phyloP scores from a whole-genome alignment of 2,113 vertebrate species.

The Zosterops japonicus region DNA sequence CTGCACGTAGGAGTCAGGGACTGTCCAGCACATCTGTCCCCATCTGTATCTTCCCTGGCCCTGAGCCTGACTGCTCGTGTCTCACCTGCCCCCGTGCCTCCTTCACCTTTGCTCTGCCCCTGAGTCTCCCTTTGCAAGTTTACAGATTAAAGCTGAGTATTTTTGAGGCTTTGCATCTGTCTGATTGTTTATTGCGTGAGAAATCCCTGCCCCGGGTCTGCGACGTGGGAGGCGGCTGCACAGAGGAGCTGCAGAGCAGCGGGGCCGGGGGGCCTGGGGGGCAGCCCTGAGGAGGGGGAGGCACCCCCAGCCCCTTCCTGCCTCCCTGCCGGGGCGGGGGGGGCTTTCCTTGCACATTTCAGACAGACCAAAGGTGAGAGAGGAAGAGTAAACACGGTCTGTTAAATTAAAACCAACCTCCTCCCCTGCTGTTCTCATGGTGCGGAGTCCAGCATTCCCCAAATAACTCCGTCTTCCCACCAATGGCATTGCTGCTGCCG shows the following conservation, averaged over 20 bases:
- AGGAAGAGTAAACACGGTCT: constrained; percentile 53
- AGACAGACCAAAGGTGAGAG: constrained; percentile 66
- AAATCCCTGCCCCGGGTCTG: neutral
- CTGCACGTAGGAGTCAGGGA: neutral
- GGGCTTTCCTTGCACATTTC: neutral
- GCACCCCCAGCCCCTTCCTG: neutral
- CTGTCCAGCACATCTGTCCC: neutral
- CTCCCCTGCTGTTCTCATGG: constrained; percentile 65
- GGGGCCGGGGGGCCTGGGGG: fast-evolving
- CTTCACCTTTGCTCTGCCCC: neutral
- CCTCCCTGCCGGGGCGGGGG: neutral
- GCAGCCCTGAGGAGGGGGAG: neutral
- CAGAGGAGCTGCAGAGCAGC: neutral
- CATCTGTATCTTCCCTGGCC: neutral
- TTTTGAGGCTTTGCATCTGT: constrained; percentile 34
- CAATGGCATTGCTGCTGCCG: constrained; percentile 32
- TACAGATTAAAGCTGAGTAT: constrained; percentile 50
- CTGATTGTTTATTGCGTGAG: neutral
- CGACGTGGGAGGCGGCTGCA: constrained; percentile 8
- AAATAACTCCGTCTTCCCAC: constrained; percentile 69
- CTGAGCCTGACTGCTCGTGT: fast-evolving
- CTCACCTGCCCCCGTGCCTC: neutral
- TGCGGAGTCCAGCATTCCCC: constrained; percentile 69
- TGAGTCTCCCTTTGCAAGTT: neutral
- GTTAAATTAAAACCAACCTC: constrained; percentile 71